Conservation (phyloP, 2,797 vertebrate species). For the Anomalospiza imberbis region DNA sequence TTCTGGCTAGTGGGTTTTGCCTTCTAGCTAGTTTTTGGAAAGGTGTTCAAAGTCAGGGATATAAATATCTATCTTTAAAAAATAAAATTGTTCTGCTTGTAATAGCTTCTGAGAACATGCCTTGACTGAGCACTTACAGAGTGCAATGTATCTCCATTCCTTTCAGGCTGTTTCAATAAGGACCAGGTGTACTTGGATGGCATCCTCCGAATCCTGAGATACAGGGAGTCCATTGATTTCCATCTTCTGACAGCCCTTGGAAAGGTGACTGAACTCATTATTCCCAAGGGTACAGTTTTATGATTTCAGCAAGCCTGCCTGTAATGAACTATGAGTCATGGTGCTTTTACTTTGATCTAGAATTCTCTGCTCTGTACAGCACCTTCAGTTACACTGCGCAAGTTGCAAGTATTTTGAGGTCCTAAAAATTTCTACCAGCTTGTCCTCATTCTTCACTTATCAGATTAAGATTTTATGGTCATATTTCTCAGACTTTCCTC, state of each 20-base stretch:
- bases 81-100: neutral
- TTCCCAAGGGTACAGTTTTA: neutral
- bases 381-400: neutral
- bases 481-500: neutral
- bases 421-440: neutral
- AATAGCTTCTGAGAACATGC: neutral
- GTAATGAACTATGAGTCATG: neutral
- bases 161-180: conserved; percentile 92
- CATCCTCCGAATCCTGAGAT: conserved; percentile 87
- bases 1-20: neutral
- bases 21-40: neutral
- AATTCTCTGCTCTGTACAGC: neutral
- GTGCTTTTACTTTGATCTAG: neutral
- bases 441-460: neutral
- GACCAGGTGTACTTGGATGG: conserved; percentile 96
- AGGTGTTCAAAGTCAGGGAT: neutral
- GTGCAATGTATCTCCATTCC: neutral
- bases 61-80: neutral
- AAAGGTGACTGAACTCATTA: conserved; percentile 78
- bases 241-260: conserved; percentile 87
- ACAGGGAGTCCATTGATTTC: conserved; percentile 90
- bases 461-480: neutral
- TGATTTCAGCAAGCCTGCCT: neutral
- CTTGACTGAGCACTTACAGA: neutral
- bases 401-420: neutral